Evolutionary conservation across 1,140 invertebrate genomes (phyloP), one percentile per base, ranked within the genome.

Genomic region (Prorops nasuta): DNA sequence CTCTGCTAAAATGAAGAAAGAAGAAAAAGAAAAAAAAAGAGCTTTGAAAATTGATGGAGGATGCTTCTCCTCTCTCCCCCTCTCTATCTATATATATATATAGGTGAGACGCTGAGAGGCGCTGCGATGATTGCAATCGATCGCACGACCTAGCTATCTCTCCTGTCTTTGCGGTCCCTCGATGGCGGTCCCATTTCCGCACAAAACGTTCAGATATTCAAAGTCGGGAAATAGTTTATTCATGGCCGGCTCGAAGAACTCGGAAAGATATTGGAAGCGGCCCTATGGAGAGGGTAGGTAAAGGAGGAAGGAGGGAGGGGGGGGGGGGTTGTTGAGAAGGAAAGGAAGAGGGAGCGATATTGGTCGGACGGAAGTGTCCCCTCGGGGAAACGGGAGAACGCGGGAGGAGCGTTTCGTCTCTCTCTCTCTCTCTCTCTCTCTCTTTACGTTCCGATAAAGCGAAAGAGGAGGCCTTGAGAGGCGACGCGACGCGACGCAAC

Each of bases 161-260:
- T 44, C 38, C 46, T 49, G 49, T 61, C 58, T 40, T 61, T 60
- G 58, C 48, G 50, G 65, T 71, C 69, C 68, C 67, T 63, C 56
- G 67, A 71, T 65, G 64, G 61, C 52, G 66, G 56, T 63, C 68
- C 67, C 57, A 68, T 70, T 62, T 53, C 62, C 60, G 67, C 58
- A 61, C 44, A 68, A 68, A 71, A 61, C 63, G 67, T 63, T 74
- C 63, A 69, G 70, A 76, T 78, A 77, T 78, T 77, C 74, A 78
- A 78, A 77, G 74, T 77, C 71, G 66, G 57, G 56, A 67, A 62
- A 77, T 77, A 78, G 74, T 78, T 78, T 78, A 78, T 78, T 78
- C 76, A 77, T 78, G 72, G 74, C 64, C 68, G 67, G 72, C 70
- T 61, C 69, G 71, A 49, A 72, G 55, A 73, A 71, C 67, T 71